Evolutionary conservation across 2,113 vertebrate species (phyloP), one percentile per base, ranked within the genome.

Genomic region (Phrynocephalus versicolor): DNA sequence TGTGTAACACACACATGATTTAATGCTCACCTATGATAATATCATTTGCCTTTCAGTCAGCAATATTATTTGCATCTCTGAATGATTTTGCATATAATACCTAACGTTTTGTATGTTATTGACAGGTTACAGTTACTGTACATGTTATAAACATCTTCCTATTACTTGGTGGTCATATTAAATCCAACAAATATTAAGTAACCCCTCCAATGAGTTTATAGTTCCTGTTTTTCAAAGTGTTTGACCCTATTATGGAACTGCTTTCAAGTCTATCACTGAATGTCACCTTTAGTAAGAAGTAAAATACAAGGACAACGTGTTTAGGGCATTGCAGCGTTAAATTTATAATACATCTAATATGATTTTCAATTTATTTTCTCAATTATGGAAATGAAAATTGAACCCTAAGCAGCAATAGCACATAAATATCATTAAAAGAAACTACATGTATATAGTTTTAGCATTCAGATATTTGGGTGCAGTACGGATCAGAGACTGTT

Each of bases 131-230:
- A 41, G 0, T 57, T 58, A 23, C n/a, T n/a, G n/a, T n/a, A n/a
- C 75, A 41, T 25, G 23, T 5, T 5, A 27, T 8, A 30, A 75
- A 70, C 45, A 51, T 73, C 30, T n/a, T 9, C 37, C 0, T 6
- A n/a, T n/a, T n/a, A 12, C 39, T 41, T 0, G 0, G 4, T 25
- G 35, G 21, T 16, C 33, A 65, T 1, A n/a, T 23, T 1, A 72
- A 45, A 82, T 58, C 21, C 19, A 21, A n/a, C 19, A 23, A 81
- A 12, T 33, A 55, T 27, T 58, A 78, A 37, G 73, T 64, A 3
- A 88, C 33, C 27, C 10, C n/a, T n/a, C 9, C 21, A 6, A 51
- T 65, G 58, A 81, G 58, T 55, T 14, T 5, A 14, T 0, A 2
- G 13, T 13, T 27, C 35, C 1, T n/a, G 16, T 62, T 60, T 27